phyloP scores from a whole-genome alignment of 2,797 vertebrate species.

The Sebastiscus tertius region DNA sequence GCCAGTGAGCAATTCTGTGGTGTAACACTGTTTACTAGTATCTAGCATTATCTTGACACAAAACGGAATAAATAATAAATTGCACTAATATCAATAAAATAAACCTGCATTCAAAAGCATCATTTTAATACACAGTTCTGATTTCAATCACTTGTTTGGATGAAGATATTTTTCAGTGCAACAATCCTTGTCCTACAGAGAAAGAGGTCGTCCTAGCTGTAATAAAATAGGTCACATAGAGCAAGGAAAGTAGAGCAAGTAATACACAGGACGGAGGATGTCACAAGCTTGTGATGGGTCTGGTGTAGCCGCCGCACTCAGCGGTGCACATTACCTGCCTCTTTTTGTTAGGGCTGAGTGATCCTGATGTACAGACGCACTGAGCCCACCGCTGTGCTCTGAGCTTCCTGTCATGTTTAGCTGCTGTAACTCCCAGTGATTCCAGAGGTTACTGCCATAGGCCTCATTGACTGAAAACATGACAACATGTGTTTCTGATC shows the following conservation, averaged over 20 bases:
- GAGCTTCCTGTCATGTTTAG: slow-evolving; percentile 26
- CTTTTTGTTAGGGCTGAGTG: neutral
- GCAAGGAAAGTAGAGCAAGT: neutral
- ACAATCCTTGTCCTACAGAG: neutral
- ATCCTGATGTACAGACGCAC: slow-evolving; percentile 4
- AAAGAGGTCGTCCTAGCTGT: neutral
- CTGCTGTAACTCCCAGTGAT: slow-evolving; percentile 2
- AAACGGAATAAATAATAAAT: neutral
- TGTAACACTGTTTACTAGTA: neutral
- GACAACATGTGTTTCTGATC: slow-evolving; percentile 47
- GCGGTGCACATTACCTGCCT: neutral
- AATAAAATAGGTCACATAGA: neutral
- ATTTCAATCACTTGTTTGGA: neutral
- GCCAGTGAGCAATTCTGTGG: neutral
- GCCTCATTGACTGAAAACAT: slow-evolving; percentile 3
- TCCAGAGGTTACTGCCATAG: neutral
- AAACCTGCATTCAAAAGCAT: neutral
- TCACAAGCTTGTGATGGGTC: slow-evolving; percentile 1
- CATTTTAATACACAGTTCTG: neutral
- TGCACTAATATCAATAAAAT: neutral
- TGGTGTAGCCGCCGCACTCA: slow-evolving; percentile 4
- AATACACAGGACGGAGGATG: neutral
- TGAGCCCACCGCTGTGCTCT: neutral
- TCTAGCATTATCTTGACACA: neutral
- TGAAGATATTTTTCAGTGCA: neutral